phyloP scores from a whole-genome alignment of 1,140 invertebrate genomes.

The Drosophila oshimai region DNA sequence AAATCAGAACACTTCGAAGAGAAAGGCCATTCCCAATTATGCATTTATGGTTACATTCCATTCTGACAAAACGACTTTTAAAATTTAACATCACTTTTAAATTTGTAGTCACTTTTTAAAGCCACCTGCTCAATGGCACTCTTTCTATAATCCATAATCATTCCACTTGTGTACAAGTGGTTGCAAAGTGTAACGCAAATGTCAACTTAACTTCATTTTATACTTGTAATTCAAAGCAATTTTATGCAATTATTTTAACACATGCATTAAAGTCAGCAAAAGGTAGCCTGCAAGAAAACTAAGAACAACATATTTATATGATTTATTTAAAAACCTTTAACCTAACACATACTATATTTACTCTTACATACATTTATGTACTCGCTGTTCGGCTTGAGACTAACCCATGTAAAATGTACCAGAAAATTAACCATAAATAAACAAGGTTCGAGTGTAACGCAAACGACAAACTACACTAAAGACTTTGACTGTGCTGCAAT shows the following conservation, averaged over 20 bases:
- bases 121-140: not conserved
- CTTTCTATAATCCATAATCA: not conserved
- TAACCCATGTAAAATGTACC: not conserved
- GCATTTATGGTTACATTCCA: not conserved
- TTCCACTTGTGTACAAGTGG: not conserved
- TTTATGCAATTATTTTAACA: slow-evolving; percentile 45
- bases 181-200: slow-evolving; percentile 22
- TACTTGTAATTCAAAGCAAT: slow-evolving; percentile 42
- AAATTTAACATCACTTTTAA: slow-evolving; percentile 1
- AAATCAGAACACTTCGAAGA: not conserved
- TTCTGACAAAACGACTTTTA: slow-evolving; percentile 7
- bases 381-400: not conserved
- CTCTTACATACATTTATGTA: not conserved
- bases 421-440: slow-evolving; percentile 17
- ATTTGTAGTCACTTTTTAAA: slow-evolving; percentile 11
- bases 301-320: slow-evolving; percentile 48
- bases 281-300: not conserved
- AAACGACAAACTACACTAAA: not conserved
- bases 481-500: not conserved
- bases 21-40: not conserved
- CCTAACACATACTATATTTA: not conserved
- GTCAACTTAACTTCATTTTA: slow-evolving; percentile 46
- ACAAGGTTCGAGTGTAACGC: not conserved
- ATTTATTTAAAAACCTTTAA: slow-evolving; percentile 19
- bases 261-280: not conserved